Evolutionary conservation across 2,888 invertebrate species (phyloP), one percentile per base, ranked within the genome.

Genomic region (Zeuzera pyrina): DNA sequence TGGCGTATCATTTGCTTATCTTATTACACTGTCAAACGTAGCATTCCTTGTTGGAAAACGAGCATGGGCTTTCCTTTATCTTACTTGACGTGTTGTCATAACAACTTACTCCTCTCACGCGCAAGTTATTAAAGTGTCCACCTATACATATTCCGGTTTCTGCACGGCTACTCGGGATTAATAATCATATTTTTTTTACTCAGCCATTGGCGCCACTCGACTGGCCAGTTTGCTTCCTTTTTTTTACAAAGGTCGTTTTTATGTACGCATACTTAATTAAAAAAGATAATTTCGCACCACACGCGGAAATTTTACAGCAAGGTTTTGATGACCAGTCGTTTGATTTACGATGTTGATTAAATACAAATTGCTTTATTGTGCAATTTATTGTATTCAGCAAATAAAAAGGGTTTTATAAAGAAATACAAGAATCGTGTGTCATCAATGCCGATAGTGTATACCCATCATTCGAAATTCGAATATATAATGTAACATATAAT

Each of bases 101-200:
- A 58, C 57, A 60, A 11, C 8, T 14, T 28, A n/a, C 24, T 8
- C 35, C 41, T 41, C 50, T 49, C 44, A 35, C 36, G 42, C 51
- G 46, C 49, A 50, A 47, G 46, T 51, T 54, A 58, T 59, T 60
- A 60, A 55, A 51, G 41, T 52, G 56, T 57, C 61, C 53, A 49
- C 7, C 32, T 31, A 31, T 33, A 53, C 44, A 43, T 47, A 64
- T 59, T 61, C 71, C 59, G 63, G 70, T 71, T 67, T 52, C 30
- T 41, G 36, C 34, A 28, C 34, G 26, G 36, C 48, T 43, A 52
- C 48, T 48, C 51, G 47, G 50, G 56, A 66, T 69, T 72, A 71
- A 76, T 74, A 72, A 74, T 74, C 63, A 69, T 60, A 64, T 69
- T 49, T 48, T 41, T 45, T 42, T 60, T 60, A 61, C 59, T 56